Evolutionary conservation across 2,797 vertebrate species (phyloP).

Genomic region (Gila robusta): DNA sequence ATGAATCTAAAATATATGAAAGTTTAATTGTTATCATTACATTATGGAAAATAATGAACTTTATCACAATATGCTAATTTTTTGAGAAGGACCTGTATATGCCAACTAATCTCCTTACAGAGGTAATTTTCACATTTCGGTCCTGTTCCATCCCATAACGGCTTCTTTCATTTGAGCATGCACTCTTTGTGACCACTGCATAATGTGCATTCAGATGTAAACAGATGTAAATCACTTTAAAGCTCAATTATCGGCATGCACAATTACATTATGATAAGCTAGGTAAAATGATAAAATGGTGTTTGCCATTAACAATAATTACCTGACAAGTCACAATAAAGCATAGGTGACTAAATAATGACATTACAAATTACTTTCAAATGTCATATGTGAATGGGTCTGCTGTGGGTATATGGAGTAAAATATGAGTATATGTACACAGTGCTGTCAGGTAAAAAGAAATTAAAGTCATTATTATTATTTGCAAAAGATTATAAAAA

Average conservation of each 20-base stretch:
- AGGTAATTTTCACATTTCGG: slow-evolving; percentile 34
- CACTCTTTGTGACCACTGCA: slow-evolving; percentile 21
- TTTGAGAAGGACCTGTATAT: no score
- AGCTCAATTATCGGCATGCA: slow-evolving; percentile 71
- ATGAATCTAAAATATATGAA: no score
- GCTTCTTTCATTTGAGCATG: slow-evolving; percentile 48
- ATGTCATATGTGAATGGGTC: slow-evolving; percentile 44
- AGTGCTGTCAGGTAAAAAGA: not conserved
- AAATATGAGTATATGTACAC: not conserved
- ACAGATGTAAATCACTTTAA: slow-evolving; percentile 57
- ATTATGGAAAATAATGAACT: no score
- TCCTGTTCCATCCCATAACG: slow-evolving; percentile 32
- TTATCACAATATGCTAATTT: no score
- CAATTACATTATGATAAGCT: slow-evolving; percentile 75
- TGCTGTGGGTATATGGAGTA: slow-evolving; percentile 2
- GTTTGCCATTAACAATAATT: slow-evolving; percentile 78
- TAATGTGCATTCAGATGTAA: slow-evolving; percentile 50
- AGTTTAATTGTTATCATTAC: no score
- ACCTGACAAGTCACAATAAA: slow-evolving; percentile 67
- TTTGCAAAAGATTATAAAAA: not conserved
- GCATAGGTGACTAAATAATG: slow-evolving; percentile 60
- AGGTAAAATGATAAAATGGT: slow-evolving; percentile 51
- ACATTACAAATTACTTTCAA: slow-evolving; percentile 61
- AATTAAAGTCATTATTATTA: not conserved
- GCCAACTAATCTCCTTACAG: slow-evolving; percentile 29